phyloP scores from a whole-genome alignment of 2,113 vertebrate genomes.

The Mus musculus region GRCm39 chr13:94200001-94200500 shows the following conservation, averaged over 20 bases:
- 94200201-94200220: neutral
- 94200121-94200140: neutral
- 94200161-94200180: neutral
- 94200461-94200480: neutral
- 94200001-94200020: neutral
- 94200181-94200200: neutral
- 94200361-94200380: neutral
- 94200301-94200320: neutral
- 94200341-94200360: neutral
- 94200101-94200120: neutral
- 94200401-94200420: neutral
- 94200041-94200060: neutral
- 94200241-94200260: slow-evolving; percentile 10
- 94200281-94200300: slow-evolving; percentile 1
- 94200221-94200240: slow-evolving; percentile 17
- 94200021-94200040: slow-evolving; percentile 55
- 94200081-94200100: slow-evolving; percentile 27
- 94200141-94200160: slow-evolving; percentile 57
- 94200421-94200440: neutral
- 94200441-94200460: neutral
- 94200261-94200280: neutral
- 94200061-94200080: neutral
- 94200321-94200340: neutral
- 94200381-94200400: neutral
- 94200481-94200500: neutral